A percentile compares a stretch with the other conserved stretches of the same genome.
phyloP scores from a whole-genome alignment of 2,888 invertebrate genomes.

The Megalurothrips usitatus region DNA sequence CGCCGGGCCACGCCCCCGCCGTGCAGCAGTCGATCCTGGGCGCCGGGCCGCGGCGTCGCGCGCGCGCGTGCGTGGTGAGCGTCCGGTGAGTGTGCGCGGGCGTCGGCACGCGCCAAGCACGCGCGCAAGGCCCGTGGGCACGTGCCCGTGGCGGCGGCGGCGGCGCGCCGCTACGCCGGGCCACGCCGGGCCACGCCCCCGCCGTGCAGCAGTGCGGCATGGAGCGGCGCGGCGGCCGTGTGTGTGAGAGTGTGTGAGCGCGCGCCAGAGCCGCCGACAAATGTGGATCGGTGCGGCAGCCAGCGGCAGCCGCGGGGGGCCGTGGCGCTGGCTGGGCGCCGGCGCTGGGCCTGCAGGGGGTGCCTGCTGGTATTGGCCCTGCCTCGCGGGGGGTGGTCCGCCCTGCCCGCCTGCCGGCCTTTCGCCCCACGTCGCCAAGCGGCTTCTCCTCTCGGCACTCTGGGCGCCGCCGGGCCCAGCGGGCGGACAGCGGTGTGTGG shows the following conservation, averaged over 20 bases:
- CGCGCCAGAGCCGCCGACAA: too few species aligned
- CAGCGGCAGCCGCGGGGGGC: too few species aligned
- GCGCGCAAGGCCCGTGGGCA: constrained; percentile 41
- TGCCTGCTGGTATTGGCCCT: too few species aligned
- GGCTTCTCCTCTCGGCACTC: too few species aligned
- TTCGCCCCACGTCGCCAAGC: too few species aligned
- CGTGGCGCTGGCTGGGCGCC: not conserved
- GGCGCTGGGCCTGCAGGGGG: too few species aligned
- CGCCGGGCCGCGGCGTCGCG: constrained; percentile 36
- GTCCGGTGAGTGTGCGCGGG: constrained; percentile 34
- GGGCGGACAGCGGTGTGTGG: too few species aligned
- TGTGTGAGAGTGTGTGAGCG: not conserved
- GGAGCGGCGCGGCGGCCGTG: not conserved
- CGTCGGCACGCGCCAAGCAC: constrained; percentile 35
- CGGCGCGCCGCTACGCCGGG: constrained; percentile 36
- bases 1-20: constrained; percentile 35
- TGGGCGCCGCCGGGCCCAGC: too few species aligned
- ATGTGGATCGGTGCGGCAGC: too few species aligned
- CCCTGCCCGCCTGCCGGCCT: too few species aligned
- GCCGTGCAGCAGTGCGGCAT: constrained; percentile 36
- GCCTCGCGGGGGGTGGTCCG: too few species aligned
- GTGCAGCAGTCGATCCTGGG: constrained; percentile 40
- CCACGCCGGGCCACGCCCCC: constrained; percentile 34
- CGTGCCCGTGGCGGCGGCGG: constrained; percentile 37
- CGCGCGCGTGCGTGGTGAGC: constrained; percentile 38